These are phyloP conservation scores for Megaceryle torquata DNA, from an alignment of 2,113 vertebrate genomes.

Conservation along the genomic window DNA sequence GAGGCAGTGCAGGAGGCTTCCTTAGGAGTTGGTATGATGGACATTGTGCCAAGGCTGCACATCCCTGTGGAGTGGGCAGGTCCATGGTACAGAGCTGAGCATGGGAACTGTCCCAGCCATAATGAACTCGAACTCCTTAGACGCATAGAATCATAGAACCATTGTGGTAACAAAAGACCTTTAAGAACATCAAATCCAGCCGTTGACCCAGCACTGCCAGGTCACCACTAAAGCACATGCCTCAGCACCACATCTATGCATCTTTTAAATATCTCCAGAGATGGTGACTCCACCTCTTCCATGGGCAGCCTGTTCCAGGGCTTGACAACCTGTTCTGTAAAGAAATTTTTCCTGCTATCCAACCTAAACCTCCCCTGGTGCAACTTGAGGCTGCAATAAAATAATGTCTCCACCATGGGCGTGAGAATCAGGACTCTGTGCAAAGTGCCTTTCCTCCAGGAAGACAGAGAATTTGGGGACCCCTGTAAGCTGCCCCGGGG, in stretches of 20 bases:
- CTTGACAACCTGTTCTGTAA: background rate
- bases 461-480: background rate
- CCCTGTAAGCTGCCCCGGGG: fast-evolving
- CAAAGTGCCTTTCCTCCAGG: background rate
- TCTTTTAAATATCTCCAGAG: background rate
- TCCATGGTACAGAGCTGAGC: fast-evolving
- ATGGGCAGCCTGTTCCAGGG: background rate
- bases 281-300: background rate
- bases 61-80: background rate
- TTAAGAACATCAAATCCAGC: background rate
- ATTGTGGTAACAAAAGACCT: background rate
- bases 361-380: background rate
- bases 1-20: background rate
- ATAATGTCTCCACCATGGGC: background rate
- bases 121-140: background rate
- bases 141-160: background rate
- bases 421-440: background rate
- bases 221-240: background rate
- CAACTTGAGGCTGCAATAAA: background rate
- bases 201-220: background rate
- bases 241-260: background rate
- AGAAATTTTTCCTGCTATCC: background rate
- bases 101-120: background rate
- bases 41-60: background rate
- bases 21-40: background rate